A percentile compares a stretch with the other conserved stretches of the same genome.
Conservation (phyloP, 2,888 invertebrate species). For the Heliconius ismenius region DNA sequence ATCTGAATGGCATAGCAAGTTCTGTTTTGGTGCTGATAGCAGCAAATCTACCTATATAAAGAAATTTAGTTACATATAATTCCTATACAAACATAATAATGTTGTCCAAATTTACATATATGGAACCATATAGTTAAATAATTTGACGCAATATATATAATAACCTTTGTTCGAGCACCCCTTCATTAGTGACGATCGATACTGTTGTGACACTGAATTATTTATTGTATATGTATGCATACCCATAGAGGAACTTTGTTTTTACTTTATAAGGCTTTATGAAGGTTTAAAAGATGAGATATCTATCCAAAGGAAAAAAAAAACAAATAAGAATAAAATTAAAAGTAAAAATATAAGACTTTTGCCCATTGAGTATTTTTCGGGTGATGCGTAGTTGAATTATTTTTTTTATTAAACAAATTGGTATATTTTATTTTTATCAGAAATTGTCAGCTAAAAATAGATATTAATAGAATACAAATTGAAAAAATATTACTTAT, state of each 20-base stretch:
- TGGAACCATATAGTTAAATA: neutral
- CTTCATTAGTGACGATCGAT: slow-evolving; percentile 32
- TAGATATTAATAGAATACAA: too few species aligned
- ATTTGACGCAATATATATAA: slow-evolving; percentile 1
- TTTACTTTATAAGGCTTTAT: neutral
- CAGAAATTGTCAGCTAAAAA: too few species aligned
- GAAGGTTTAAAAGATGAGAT: too few species aligned
- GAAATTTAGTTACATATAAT: neutral
- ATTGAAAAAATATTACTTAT: too few species aligned
- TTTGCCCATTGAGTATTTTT: too few species aligned
- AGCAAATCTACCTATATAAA: neutral
- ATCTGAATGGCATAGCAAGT: neutral
- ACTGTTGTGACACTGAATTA: slow-evolving; percentile 28
- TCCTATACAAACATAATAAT: neutral
- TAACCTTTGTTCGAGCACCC: slow-evolving; percentile 16
- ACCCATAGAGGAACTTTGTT: slow-evolving; percentile 15
- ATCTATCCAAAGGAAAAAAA: too few species aligned
- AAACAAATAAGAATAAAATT: too few species aligned
- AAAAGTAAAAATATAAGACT: too few species aligned
- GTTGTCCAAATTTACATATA: slow-evolving; percentile 3
- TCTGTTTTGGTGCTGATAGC: neutral
- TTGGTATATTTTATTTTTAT: too few species aligned
- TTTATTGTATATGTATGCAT: slow-evolving; percentile 24
- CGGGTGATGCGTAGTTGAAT: too few species aligned
- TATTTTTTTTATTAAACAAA: too few species aligned